Base-by-base conservation (phyloP, 2,797 vertebrate species). In the Alca torda region DNA sequence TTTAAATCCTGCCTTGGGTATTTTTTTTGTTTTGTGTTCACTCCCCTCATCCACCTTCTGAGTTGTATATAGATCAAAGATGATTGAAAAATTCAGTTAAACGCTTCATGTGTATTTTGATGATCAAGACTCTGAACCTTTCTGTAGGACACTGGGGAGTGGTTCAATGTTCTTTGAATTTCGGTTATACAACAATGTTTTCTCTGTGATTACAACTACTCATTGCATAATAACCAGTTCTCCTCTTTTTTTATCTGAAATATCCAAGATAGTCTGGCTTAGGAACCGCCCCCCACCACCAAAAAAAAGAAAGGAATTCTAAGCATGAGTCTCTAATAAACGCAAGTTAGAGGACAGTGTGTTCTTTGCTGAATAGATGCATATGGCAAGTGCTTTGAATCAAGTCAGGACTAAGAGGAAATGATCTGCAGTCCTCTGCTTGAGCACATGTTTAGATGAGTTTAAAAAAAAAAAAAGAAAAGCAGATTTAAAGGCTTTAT, bases 401-500 rank as follows among this genome's bases (percentile, higher is more conserved):
- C 45, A 81, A 93, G 37, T 77, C 89, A 79, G 53, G 63, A 77
- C 73, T 91, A 70, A 87, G 79, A 92, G 89, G 61, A 96, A 95
- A 95, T 87, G 45, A 84, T 90, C 53, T 75, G 84, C 50, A 90
- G 68, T 83, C 39, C 59, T 90, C 70, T 93, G 41, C 59, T 75
- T 84, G 56, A 92, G 63, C 81, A 90, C 51, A 30, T 88, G 86
- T 86, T 94, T 85, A 96, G 76, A 86, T 60, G 90, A 93, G 84
- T 93, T 93, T 69, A 18, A 37, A 57, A 65, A 75, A 80, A 81
- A 50, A 73, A 56, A 41, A 78, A 10, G 31, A 53, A 87, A 88
- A 92, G 69, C 35, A 91, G 65, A 82, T 80, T 91, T 91, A 93
- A 85, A 94, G 45, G 25, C n/a, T 95, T 93, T 92, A 75, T 97